A percentile compares a stretch with the other conserved stretches of the same genome.
Evolutionary conservation across 2,797 vertebrate species (phyloP).

Genomic region (Podarcis lilfordi): DNA sequence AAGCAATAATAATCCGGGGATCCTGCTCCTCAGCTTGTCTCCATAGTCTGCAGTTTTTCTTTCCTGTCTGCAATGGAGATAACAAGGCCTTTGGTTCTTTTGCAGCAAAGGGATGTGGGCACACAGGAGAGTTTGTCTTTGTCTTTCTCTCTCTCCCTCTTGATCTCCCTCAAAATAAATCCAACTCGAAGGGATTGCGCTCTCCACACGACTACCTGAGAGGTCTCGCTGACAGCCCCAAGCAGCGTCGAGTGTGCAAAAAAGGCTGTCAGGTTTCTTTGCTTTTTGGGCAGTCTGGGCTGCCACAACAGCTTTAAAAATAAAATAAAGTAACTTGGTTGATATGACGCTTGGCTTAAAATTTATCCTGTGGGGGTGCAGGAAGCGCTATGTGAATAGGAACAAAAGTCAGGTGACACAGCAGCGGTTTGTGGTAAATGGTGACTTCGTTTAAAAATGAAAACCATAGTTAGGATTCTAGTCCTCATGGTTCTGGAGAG

Average conservation of each 20-base stretch:
- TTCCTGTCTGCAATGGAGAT: conserved; percentile 46
- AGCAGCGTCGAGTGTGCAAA: conserved; percentile 9
- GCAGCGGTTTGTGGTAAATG: too few relatives aligned
- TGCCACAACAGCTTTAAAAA: neutral
- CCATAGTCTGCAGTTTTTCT: neutral
- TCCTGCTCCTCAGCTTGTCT: conserved; percentile 44
- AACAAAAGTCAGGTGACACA: neutral
- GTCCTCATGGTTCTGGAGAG: neutral
- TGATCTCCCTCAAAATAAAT: neutral
- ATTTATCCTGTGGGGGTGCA: neutral
- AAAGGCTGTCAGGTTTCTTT: neutral
- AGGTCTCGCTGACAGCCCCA: neutral
- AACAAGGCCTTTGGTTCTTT: neutral
- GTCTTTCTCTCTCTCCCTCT: neutral
- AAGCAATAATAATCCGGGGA: neutral
- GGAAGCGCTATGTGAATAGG: too few relatives aligned
- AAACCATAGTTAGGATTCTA: neutral
- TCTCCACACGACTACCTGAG: neutral
- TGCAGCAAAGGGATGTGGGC: conserved; percentile 2
- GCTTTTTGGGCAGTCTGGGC: neutral
- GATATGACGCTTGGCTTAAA: neutral
- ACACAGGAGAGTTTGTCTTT: too few relatives aligned
- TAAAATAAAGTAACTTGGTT: neutral
- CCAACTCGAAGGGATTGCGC: neutral
- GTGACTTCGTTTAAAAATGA: neutral